Evolutionary conservation across 2,797 vertebrate genomes (phyloP), one percentile per base, ranked within the genome.

Genomic region (Oreortyx pictus): DNA sequence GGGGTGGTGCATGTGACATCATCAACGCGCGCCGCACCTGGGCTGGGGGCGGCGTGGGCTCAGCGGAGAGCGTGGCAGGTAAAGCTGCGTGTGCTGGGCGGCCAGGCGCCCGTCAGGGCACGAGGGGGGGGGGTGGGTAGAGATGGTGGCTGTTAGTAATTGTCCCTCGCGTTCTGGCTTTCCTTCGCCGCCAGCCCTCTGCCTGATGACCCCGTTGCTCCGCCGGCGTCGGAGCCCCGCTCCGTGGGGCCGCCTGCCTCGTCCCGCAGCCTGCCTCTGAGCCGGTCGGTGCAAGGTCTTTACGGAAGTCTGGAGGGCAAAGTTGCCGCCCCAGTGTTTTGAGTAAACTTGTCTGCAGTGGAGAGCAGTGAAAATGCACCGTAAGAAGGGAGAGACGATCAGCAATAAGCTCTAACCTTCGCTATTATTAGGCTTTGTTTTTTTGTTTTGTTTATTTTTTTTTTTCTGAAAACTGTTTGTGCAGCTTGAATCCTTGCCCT

Each of bases 341-440:
- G 11, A 4, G 2, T 2, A 2, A 5, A 6, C 23, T 2, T 2
- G 4, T 0, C 16, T 18, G 33, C 2, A 2, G 39, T 5, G 49
- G 0, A 8, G 10, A 1, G n/a, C 1, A 3, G 1, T 4, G 14
- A 3, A 41, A 7, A 3, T 4, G 31, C 54, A 3, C 0, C 6
- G 2, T 4, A 3, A 41, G 1, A 9, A 17, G 8, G 5, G 6
- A 0, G 7, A 39, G 15, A 47, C 47, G 11, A 56, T 23, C 43
- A 6, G 35, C n/a, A 1, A 0, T 8, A 9, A 8, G 7, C 24
- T 11, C 23, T 1, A 15, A 6, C 3, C 24, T 27, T 52, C 15
- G 6, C 6, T 16, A 13, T 33, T 23, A 11, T 7, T 54, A 41
- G 52, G 18, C 27, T 33, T 57, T 33, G 13, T 57, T 33, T 56